Evolutionary conservation across 1,140 invertebrate genomes (phyloP).

Genomic region (Magallana gigas): DNA sequence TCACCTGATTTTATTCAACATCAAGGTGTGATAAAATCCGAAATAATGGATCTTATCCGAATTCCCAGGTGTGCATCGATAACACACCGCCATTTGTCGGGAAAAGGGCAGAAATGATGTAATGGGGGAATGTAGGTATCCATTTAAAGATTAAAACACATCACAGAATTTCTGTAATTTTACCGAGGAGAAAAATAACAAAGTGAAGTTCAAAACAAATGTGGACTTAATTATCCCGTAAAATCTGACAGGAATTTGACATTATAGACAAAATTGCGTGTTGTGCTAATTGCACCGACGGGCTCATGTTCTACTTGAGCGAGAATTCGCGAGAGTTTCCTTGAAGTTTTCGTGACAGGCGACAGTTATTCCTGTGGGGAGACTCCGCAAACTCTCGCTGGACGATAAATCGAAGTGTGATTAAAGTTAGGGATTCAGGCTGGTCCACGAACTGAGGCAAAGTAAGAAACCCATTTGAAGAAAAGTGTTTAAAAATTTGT

Average conservation of each 20-base stretch:
- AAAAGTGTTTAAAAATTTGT: background rate
- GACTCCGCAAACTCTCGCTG: background rate
- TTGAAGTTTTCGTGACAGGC: background rate
- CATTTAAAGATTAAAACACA: conserved; percentile 34
- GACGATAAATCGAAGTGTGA: background rate
- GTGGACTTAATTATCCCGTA: background rate
- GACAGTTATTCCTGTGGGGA: background rate
- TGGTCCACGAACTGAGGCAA: background rate
- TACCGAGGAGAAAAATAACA: background rate
- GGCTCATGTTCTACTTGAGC: conserved; percentile 4
- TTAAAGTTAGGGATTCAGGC: background rate
- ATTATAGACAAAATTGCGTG: background rate
- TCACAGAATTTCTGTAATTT: background rate
- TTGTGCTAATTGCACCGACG: background rate
- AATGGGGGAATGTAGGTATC: background rate
- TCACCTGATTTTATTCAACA: conserved; percentile 28
- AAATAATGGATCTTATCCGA: background rate
- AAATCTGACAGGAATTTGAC: background rate
- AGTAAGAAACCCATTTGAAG: background rate
- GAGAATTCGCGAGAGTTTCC: background rate
- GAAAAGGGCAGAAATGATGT: background rate
- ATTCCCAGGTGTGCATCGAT: background rate
- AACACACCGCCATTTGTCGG: background rate
- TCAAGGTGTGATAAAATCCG: conserved; percentile 8
- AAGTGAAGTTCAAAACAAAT: conserved; percentile 14